Base-by-base conservation (phyloP, 1,140 invertebrate species). In the Monochamus saltuarius region DNA sequence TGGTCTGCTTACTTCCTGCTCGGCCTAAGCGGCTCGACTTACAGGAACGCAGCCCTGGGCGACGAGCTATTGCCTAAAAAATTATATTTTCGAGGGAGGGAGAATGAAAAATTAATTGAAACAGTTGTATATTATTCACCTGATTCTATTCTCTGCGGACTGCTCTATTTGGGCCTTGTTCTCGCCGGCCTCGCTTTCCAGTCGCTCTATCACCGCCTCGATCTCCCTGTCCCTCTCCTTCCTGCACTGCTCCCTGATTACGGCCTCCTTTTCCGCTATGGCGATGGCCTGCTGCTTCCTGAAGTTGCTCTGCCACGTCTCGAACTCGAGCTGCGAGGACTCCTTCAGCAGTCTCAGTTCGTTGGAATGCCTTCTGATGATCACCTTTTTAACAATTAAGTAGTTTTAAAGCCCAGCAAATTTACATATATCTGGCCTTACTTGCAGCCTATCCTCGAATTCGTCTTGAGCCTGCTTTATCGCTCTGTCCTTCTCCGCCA, bases 221-320 rank as follows among this genome's bases (percentile, higher is more conserved):
- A 89, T 86, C 67, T 88, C 85, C 50, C 79, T 80, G 69, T 89
- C 87, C 17, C 85, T 72, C 65, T 88, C 83, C 51, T 76, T 79
- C 62, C 81, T 81, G 62, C 81, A 84, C 53, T 86, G 80, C 14
- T 87, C 81, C 13, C 80, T 67, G 11, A 89, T 82, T 39, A 74
- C 71, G 35, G 73, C 75, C 72, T 88, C 85, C 55, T 82, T 82
- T 56, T 85, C 82, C 17, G 77, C 70, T 4, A 87, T 72, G 13
- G 79, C 73, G 35, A 75, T 46, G 6, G 78, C 81, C 64, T 83
- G 80, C 61, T 83, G 80, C 60, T 83, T 84, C 54, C 81, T 82
- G 62, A 82, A 84, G 65, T 80, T 79, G 16, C 78, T 76, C 19
- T 81, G 71, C 81, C 81, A 84, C 9, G 76, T 72, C 73, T 86